phyloP scores from a whole-genome alignment of 35 echinoderm and acorn worm genomes.

The Nesometra sesokonis region DNA sequence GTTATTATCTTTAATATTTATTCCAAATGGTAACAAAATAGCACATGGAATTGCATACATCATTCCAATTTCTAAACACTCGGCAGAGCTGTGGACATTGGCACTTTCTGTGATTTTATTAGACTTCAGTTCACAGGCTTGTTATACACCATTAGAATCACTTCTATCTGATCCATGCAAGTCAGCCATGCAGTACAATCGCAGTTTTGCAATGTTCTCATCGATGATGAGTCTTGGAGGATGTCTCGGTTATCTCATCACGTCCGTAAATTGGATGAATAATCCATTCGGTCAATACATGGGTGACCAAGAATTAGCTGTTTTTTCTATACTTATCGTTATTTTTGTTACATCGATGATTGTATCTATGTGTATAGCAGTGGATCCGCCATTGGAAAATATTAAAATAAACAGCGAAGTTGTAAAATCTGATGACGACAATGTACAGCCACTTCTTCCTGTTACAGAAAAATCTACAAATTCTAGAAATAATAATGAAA shows the following conservation, averaged over 20 bases:
- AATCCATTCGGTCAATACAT: slow-evolving; percentile 23
- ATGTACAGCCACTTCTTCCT: not conserved
- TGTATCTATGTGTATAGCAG: slow-evolving; percentile 37
- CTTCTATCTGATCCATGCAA: slow-evolving; percentile 75
- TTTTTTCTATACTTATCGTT: slow-evolving; percentile 57
- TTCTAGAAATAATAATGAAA: not conserved
- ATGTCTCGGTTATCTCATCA: slow-evolving; percentile 67
- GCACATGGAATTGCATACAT: not conserved
- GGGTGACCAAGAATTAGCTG: slow-evolving; percentile 48
- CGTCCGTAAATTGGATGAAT: slow-evolving; percentile 57
- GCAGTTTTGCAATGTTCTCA: slow-evolving; percentile 61
- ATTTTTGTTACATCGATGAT: slow-evolving; percentile 21
- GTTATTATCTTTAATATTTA: slow-evolving; percentile 38
- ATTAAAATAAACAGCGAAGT: not conserved
- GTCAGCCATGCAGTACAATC: slow-evolving; percentile 58
- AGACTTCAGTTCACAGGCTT: slow-evolving; percentile 76
- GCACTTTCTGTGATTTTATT: slow-evolving; percentile 60
- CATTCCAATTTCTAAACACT: slow-evolving; percentile 13
- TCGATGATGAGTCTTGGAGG: slow-evolving; percentile 76
- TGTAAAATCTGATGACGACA: not conserved
- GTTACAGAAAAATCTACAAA: not conserved
- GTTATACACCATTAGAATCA: slow-evolving; percentile 72
- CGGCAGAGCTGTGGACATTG: slow-evolving; percentile 20
- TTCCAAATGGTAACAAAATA: slow-evolving; percentile 37
- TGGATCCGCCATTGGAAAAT: slow-evolving; percentile 43